These are phyloP conservation scores for Scarus forsteni DNA, from an alignment of 2,797 vertebrate genomes.

Conservation along the genomic window DNA sequence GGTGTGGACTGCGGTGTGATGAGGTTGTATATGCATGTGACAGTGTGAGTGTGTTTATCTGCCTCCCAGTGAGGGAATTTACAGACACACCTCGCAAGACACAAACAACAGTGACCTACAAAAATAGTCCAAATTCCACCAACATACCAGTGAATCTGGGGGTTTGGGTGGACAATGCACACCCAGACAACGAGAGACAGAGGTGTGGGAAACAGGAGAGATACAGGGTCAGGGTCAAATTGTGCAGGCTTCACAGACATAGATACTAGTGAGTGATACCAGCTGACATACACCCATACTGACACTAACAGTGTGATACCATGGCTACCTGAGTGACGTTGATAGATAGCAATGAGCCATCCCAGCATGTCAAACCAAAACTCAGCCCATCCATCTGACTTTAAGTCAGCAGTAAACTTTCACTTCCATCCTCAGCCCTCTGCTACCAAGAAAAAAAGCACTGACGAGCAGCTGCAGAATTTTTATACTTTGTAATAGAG, in stretches of 20 bases:
- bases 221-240: constrained; percentile 81
- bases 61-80: constrained; percentile 77
- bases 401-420: constrained; percentile 2
- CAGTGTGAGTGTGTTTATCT: constrained; percentile 78
- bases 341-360: constrained; percentile 64
- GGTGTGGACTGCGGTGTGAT: constrained; percentile 61
- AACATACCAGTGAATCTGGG: constrained; percentile 79
- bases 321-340: constrained; percentile 75
- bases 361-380: constrained; percentile 32
- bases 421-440: not conserved
- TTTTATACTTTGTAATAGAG: not conserved
- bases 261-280: constrained; percentile 82
- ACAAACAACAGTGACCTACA: constrained; percentile 84
- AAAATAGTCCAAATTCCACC: constrained; percentile 82
- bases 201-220: constrained; percentile 80
- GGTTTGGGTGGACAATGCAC: constrained; percentile 65
- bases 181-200: constrained; percentile 52
- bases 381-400: constrained; percentile 28
- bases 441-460: not conserved
- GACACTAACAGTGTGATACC: constrained; percentile 77
- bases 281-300: constrained; percentile 78
- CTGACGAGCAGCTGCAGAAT: not conserved
- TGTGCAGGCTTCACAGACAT: constrained; percentile 74
- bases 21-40: constrained; percentile 68
- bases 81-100: constrained; percentile 77